Conservation (phyloP, 2,113 vertebrate genomes). For the Peromyscus maniculatus region DNA sequence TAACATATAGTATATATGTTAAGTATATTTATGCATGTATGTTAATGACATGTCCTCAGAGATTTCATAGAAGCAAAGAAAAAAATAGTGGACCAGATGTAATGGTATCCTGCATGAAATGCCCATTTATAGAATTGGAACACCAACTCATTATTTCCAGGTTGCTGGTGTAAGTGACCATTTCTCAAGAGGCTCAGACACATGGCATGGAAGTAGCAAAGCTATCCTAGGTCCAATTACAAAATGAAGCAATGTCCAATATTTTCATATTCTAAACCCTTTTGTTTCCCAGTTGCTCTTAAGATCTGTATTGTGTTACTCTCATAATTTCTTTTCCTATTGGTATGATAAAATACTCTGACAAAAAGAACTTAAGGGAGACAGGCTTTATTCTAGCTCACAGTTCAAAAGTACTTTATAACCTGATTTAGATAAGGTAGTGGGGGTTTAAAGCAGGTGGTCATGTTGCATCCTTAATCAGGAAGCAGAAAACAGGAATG, state of each 20-base stretch:
- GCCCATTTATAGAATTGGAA: background rate
- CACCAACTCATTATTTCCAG: background rate
- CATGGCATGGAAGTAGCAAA: background rate
- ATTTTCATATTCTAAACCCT: background rate
- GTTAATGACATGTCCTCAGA: background rate
- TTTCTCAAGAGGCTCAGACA: background rate
- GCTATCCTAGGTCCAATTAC: background rate
- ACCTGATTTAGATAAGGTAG: no score
- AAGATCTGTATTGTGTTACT: constrained; percentile 4
- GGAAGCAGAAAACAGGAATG: background rate
- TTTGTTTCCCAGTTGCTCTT: background rate
- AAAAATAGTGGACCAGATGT: background rate
- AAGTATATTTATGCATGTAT: background rate
- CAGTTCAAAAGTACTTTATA: background rate
- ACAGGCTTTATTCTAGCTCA: background rate
- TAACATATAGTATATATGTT: background rate
- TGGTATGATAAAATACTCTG: background rate
- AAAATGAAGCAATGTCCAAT: background rate
- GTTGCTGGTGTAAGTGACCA: background rate
- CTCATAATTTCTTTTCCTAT: background rate
- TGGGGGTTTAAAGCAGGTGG: background rate
- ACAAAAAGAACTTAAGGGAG: background rate
- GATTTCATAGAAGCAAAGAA: background rate
- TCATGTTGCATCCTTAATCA: no score
- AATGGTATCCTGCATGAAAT: background rate